Conservation (phyloP, 2,797 vertebrate genomes). For the Gastrophryne carolinensis region DNA sequence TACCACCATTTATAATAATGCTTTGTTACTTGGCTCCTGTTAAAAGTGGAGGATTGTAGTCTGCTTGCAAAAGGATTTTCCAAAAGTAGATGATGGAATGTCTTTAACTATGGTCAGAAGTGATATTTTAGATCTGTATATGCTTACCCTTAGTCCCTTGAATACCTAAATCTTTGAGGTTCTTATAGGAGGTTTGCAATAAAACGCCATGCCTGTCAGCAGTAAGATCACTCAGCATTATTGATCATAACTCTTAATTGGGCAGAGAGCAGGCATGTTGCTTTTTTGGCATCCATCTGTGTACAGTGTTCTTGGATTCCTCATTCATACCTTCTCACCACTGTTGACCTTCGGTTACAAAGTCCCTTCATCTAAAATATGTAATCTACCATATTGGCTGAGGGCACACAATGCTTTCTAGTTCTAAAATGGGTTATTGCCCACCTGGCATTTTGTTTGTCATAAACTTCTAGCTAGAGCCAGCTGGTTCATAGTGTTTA, state of each 20-base stretch:
- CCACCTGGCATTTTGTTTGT: conserved; percentile 23
- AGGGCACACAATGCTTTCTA: not conserved
- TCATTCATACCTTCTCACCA: conserved; percentile 21
- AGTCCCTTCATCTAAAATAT: conserved; percentile 3
- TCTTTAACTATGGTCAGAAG: no score
- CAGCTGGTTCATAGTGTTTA: conserved; percentile 35
- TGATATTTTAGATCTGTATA: no score
- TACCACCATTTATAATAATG: no score
- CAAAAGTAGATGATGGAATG: no score
- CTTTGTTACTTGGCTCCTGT: no score
- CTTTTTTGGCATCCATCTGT: conserved; percentile 16
- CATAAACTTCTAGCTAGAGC: conserved; percentile 19
- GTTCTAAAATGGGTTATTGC: conserved; percentile 19
- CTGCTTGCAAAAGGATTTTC: no score
- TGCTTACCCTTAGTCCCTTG: no score
- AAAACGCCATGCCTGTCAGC: not conserved
- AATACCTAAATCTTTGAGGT: no score
- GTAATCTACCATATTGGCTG: not conserved
- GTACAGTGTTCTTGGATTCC: conserved; percentile 9
- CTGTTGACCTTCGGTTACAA: conserved; percentile 4
- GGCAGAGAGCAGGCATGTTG: not conserved
- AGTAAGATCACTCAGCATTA: not conserved
- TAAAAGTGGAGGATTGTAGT: no score
- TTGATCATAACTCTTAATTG: conserved; percentile 29
- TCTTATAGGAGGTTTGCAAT: not conserved